Conservation (phyloP, 2,888 invertebrate species). For the Rhamnusium bicolor region DNA sequence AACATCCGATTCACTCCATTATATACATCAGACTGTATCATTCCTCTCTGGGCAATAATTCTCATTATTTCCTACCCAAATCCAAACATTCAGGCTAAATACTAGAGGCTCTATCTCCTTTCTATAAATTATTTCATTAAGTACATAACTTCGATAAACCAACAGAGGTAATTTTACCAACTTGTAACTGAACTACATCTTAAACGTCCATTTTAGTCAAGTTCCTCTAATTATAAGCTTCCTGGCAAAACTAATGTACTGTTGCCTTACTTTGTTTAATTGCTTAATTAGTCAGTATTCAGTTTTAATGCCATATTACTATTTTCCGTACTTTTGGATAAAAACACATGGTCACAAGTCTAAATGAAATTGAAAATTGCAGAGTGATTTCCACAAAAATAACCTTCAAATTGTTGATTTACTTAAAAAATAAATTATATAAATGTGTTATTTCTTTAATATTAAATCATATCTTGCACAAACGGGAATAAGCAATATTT, state of each 20-base stretch:
- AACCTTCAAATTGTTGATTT: too few relatives aligned
- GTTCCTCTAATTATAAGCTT: constrained; percentile 25
- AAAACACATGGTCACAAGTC: too few relatives aligned
- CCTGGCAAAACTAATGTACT: constrained; percentile 17
- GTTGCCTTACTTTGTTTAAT: constrained; percentile 8
- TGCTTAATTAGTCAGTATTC: background rate
- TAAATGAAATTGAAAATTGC: too few relatives aligned
- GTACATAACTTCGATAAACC: constrained; percentile 36
- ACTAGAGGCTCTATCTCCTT: constrained; percentile 32
- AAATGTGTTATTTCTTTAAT: too few relatives aligned
- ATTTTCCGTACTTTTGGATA: background rate
- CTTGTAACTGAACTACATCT: constrained; percentile 25
- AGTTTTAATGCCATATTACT: too few relatives aligned
- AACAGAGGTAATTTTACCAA: constrained; percentile 34
- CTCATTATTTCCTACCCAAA: constrained; percentile 44
- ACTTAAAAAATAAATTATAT: too few relatives aligned
- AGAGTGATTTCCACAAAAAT: too few relatives aligned
- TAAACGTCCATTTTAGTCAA: constrained; percentile 21
- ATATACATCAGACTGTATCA: constrained; percentile 47
- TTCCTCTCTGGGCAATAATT: constrained; percentile 49
- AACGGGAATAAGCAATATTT: too few relatives aligned
- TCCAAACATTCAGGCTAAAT: constrained; percentile 42
- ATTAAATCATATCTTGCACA: too few relatives aligned
- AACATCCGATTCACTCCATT: constrained; percentile 41
- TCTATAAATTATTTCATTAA: constrained; percentile 44